phyloP scores from a whole-genome alignment of 1,140 invertebrate species.

The Drosophila truncata region DNA sequence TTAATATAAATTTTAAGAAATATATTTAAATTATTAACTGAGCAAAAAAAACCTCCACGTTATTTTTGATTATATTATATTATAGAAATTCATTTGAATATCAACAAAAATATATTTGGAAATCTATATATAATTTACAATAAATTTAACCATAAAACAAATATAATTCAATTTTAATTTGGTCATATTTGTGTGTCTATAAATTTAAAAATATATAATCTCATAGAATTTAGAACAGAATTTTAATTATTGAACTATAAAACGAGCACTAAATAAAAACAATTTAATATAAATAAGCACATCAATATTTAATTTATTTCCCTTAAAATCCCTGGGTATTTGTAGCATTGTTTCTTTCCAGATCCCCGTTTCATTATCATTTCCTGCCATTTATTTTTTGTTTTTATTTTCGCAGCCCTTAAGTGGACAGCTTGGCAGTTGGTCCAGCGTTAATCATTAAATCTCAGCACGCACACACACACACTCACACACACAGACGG shows the following conservation, averaged over 20 bases:
- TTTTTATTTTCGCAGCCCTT: constrained; percentile 49
- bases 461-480: constrained; percentile 60
- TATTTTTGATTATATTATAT: not conserved
- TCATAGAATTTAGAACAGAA: too few relatives aligned
- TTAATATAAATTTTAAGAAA: not conserved
- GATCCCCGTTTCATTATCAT: constrained; percentile 10
- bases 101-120: too few relatives aligned
- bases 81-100: not conserved
- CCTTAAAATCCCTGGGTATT: constrained; percentile 20
- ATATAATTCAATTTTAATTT: too few relatives aligned
- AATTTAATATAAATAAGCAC: not conserved
- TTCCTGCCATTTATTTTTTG: constrained; percentile 34
- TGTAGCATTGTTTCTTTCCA: not conserved
- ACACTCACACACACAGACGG: constrained; percentile 25
- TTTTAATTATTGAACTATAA: not conserved
- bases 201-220: too few relatives aligned
- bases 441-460: constrained; percentile 73
- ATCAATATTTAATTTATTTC: not conserved
- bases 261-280: not conserved
- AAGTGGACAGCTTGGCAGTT: constrained; percentile 55
- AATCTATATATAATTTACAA: too few relatives aligned
- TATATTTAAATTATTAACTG: not conserved
- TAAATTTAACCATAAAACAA: too few relatives aligned
- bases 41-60: not conserved
- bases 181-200: not conserved